Evolutionary conservation across 1,140 invertebrate genomes (phyloP).

Genomic region (Drosophila obscura): DNA sequence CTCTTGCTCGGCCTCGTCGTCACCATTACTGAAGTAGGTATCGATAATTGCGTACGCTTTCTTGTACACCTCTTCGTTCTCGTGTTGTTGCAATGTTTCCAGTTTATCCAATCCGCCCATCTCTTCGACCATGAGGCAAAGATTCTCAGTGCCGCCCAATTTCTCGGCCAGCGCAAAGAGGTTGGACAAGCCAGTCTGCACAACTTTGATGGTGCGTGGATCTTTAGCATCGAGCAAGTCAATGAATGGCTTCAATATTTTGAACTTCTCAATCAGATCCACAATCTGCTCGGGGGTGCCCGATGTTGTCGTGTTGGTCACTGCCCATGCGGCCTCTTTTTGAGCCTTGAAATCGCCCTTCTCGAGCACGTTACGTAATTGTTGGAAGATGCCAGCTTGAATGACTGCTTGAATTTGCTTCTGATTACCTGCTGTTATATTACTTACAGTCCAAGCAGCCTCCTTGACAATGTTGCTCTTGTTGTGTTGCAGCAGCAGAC

Average conservation of each 20-base stretch:
- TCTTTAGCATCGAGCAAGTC: slow-evolving; percentile 92
- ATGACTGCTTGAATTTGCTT: slow-evolving; percentile 97
- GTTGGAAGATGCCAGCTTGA: slow-evolving; percentile 86
- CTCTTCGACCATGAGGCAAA: slow-evolving; percentile 94
- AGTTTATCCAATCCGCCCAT: slow-evolving; percentile 96
- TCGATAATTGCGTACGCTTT: slow-evolving; percentile 93
- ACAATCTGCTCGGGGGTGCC: slow-evolving; percentile 94
- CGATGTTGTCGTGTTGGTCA: slow-evolving; percentile 98
- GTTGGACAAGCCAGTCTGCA: slow-evolving; percentile 94
- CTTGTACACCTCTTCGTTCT: slow-evolving; percentile 97
- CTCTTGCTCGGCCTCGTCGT: slow-evolving; percentile 83
- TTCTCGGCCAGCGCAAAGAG: slow-evolving; percentile 89
- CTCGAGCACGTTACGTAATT: slow-evolving; percentile 85
- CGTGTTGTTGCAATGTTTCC: slow-evolving; percentile 96
- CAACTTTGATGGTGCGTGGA: slow-evolving; percentile 90
- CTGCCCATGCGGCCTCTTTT: slow-evolving; percentile 99
- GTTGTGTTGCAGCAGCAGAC: slow-evolving; percentile 89
- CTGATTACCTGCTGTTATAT: slow-evolving; percentile 98
- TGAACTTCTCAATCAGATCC: slow-evolving; percentile 90
- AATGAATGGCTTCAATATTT: slow-evolving; percentile 95
- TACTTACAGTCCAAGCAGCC: slow-evolving; percentile 99
- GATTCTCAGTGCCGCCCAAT: slow-evolving; percentile 89
- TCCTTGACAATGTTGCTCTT: slow-evolving; percentile 93
- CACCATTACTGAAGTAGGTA: slow-evolving; percentile 89
- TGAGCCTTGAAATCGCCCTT: slow-evolving; percentile 98